Base-by-base conservation (phyloP, 1,140 invertebrate genomes). In the Stratiolaelaps scimitus region DNA sequence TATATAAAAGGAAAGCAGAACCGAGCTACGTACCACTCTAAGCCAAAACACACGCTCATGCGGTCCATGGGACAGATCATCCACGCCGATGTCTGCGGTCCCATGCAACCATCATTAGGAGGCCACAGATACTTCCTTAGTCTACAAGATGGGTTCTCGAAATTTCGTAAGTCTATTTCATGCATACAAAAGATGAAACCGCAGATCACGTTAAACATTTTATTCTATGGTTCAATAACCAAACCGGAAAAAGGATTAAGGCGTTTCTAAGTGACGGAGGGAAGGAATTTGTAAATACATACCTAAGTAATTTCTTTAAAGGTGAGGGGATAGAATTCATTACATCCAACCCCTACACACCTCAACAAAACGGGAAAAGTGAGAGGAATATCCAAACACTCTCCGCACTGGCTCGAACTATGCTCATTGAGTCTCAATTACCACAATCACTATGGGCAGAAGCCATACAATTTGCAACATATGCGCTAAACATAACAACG, bases 121-220 rank as follows among this genome's bases (percentile, higher is more conserved):
- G n/a, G n/a, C n/a, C n/a, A n/a, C n/a, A n/a, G n/a, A n/a, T n/a
- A n/a, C n/a, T n/a, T n/a, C n/a, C n/a, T n/a, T n/a, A n/a, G n/a
- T n/a, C n/a, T n/a, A n/a, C 44, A 45, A 13, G 44, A 45, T 45
- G 13, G n/a, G n/a, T 45, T 13, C n/a, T 13, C 13, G 13, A 13
- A n/a, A 45, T 45, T 45, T n/a, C 13, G n/a, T 45, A 45, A 45
- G 44, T 45, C n/a, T 45, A 45, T n/a, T 45, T 45, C 13, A 13
- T 45, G 13, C 13, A 45, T 13, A n/a, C 44, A n/a, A 45, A 45
- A 45, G 13, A 13, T 13, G 44, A 45, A 45, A n/a, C 44, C n/a
- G 13, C 44, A n/a, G 44, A 45, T 13, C 44, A 45, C n/a, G n/a
- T 45, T n/a, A n/a, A 45, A 45, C 13, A 45, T n/a, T 45, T 13